Percentiles rank a stretch among this genome's conserved stretches.
Conservation (phyloP, 2,888 invertebrate species). For the Cephus rjabovi region DNA sequence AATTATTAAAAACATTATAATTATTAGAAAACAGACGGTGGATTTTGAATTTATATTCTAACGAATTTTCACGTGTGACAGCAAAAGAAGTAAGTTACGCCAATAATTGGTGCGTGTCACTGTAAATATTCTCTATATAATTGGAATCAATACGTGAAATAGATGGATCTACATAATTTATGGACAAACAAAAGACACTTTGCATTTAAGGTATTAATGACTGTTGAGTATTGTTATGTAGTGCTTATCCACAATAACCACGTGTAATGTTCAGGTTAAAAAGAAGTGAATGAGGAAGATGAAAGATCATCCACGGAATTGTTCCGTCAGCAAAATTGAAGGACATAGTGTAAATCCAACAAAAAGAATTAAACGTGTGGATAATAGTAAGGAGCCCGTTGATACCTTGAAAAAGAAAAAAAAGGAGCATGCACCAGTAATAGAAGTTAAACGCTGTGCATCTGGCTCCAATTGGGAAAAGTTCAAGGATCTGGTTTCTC, state of each 20-base stretch:
- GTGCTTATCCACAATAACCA: background rate
- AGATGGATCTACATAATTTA: background rate
- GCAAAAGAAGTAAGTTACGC: background rate
- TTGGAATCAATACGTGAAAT: background rate
- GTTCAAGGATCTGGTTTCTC: conserved; percentile 41
- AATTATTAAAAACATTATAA: background rate
- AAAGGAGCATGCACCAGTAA: background rate
- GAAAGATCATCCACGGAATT: background rate
- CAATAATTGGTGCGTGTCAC: background rate
- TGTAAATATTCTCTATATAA: background rate
- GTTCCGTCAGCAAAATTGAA: background rate
- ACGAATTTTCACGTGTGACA: background rate
- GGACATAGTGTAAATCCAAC: background rate
- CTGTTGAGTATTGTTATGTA: background rate
- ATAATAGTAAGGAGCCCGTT: background rate
- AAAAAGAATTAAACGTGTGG: background rate
- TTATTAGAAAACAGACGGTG: background rate
- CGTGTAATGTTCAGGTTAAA: background rate
- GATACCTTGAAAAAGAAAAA: background rate
- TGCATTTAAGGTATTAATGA: background rate
- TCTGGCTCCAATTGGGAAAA: conserved; percentile 54
- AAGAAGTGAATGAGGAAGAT: background rate
- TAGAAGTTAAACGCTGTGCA: background rate
- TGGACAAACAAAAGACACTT: background rate
- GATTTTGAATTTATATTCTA: background rate